Evolutionary conservation across 2,888 invertebrate species (phyloP), one percentile per base, ranked within the genome.

Genomic region (Achlya flavicornis): DNA sequence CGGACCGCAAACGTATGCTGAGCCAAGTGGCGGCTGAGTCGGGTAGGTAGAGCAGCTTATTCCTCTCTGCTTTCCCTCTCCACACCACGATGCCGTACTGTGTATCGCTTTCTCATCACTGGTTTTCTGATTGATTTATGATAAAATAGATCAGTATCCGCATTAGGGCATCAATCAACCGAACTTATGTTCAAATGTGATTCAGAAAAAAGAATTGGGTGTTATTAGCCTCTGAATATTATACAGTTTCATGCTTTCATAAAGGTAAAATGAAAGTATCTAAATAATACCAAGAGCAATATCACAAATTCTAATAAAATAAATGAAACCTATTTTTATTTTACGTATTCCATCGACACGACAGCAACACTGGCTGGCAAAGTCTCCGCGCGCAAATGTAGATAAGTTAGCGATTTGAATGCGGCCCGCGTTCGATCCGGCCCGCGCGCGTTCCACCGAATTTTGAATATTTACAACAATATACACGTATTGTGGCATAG

Each of bases 401-500:
- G 83, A 87, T 91, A 90, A 91, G 83, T 84, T 81, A 77, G 80
- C 86, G 84, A 91, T 92, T 92, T 87, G 83, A 79, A 92, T 92
- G 87, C 91, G 76, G 76, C 77, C 70, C 83, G 82, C 85, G 88
- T 92, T 87, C 83, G 79, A 92, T 92, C 86, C 91, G 76, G 76
- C 77, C 70, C 83, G 82, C 85, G 88, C 79, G 68, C 70, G 73
- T 73, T 71, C 67, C 72, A 71, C 71, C 72, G 78, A 79, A 83
- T 80, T 83, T 81, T 79, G 82, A 83, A 84, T 86, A 83, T 87
- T 85, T 86, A 84, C 84, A 81, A 78, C 74, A 68, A 62, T 19
- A 78, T 76, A 79, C 77, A 80, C 77, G 79, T 83, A 72, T 53
- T 53, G 53, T 53, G 53, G 53, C n/a, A 19, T 53, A 53, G 53